Conservation (phyloP, 2,888 invertebrate genomes). For the Neoitamus cyanurus region DNA sequence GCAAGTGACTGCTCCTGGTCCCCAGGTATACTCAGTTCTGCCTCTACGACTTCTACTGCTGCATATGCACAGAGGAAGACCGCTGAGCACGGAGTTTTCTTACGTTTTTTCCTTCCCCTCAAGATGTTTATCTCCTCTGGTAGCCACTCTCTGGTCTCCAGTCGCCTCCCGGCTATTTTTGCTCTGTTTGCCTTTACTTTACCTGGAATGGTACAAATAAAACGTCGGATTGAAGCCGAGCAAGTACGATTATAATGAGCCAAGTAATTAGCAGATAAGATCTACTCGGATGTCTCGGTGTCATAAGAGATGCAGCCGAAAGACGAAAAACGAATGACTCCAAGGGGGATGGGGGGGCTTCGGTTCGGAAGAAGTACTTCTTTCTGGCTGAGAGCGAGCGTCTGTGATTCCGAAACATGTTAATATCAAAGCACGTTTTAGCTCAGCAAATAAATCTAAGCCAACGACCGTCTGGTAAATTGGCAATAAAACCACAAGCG, state of each 20-base stretch:
- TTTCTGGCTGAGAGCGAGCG: background rate
- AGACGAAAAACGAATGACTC: background rate
- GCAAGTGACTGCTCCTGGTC: conserved; percentile 22
- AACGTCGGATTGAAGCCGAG: background rate
- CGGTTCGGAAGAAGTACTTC: background rate
- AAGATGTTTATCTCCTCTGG: conserved; percentile 61
- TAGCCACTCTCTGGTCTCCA: background rate
- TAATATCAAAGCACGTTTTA: background rate
- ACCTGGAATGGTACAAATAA: conserved; percentile 33
- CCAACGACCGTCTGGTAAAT: background rate
- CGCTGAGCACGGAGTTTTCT: conserved; percentile 50
- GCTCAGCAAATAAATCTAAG: conserved; percentile 2
- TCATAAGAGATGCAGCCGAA: conserved; percentile 66
- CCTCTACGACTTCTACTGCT: background rate
- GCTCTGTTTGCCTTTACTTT: background rate
- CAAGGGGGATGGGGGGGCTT: background rate
- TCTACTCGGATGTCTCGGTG: background rate
- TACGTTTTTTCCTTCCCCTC: conserved; percentile 60
- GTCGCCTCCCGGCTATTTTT: background rate
- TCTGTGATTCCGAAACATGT: background rate
- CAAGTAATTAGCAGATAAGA: conserved; percentile 31
- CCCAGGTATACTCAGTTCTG: background rate
- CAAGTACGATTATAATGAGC: background rate
- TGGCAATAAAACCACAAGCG: background rate
- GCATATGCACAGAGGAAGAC: background rate